Percentiles rank a stretch among this genome's conserved stretches.
phyloP scores from a whole-genome alignment of 2,888 invertebrate genomes.

The Drosophila kanekoi region DNA sequence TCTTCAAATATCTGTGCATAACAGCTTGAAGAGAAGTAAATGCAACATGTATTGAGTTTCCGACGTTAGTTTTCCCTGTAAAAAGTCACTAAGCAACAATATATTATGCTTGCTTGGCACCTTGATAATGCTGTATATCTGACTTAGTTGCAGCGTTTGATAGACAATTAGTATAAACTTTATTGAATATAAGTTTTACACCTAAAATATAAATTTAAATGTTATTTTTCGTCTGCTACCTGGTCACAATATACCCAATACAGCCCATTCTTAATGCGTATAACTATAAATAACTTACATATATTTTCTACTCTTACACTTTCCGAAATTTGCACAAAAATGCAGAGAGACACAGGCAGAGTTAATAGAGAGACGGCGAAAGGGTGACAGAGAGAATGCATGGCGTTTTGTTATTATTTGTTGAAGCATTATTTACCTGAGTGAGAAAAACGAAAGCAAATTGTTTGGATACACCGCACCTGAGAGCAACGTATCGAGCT shows the following conservation, averaged over 20 bases:
- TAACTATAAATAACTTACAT: slow-evolving; percentile 55
- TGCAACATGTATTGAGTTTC: background rate
- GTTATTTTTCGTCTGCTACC: no score
- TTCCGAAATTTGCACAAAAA: slow-evolving; percentile 49
- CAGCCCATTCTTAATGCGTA: background rate
- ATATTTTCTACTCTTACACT: slow-evolving; percentile 66
- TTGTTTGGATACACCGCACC: slow-evolving; percentile 27
- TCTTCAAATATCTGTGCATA: background rate
- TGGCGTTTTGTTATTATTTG: slow-evolving; percentile 59
- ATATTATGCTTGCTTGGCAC: no score
- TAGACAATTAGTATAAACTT: background rate
- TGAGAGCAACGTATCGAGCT: slow-evolving; percentile 10
- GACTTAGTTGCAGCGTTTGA: no score
- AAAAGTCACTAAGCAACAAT: background rate
- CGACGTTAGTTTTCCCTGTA: background rate
- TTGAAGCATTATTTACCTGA: slow-evolving; percentile 52
- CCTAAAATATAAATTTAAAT: no score
- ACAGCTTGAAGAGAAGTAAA: background rate
- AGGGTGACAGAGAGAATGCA: background rate
- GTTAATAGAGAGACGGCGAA: background rate
- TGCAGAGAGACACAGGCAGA: background rate
- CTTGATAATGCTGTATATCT: no score
- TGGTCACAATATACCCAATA: background rate
- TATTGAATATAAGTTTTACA: background rate
- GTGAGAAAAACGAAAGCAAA: slow-evolving; percentile 48